These are phyloP conservation scores for Samia ricini DNA, from an alignment of 1,140 invertebrate species.

Conservation along the genomic window DNA sequence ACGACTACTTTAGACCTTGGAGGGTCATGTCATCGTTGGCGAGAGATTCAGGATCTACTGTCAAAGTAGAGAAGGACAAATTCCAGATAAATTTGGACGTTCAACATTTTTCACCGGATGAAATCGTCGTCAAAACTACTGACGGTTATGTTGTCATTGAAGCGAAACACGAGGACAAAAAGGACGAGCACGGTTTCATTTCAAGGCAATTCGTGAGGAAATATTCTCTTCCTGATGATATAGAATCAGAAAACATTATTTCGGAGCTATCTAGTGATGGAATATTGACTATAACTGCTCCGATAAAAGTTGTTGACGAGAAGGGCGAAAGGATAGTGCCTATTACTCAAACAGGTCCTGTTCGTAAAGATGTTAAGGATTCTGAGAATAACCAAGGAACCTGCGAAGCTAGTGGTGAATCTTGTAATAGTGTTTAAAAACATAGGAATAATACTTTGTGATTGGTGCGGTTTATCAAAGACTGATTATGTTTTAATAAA, in stretches of 20 bases:
- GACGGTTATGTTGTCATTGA: slow-evolving; percentile 83
- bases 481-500: slow-evolving; percentile 9
- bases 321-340: slow-evolving; percentile 68
- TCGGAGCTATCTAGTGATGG: slow-evolving; percentile 87
- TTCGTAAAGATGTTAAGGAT: slow-evolving; percentile 45
- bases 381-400: slow-evolving; percentile 19
- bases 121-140: slow-evolving; percentile 86
- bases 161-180: slow-evolving; percentile 84
- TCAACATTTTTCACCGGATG: slow-evolving; percentile 80
- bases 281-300: slow-evolving; percentile 83
- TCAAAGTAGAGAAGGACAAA: slow-evolving; percentile 71
- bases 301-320: slow-evolving; percentile 74
- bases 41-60: slow-evolving; percentile 49
- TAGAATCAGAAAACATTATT: slow-evolving; percentile 81
- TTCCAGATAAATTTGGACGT: slow-evolving; percentile 63
- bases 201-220: slow-evolving; percentile 84
- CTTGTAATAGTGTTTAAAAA: slow-evolving; percentile 9
- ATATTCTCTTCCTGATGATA: slow-evolving; percentile 81
- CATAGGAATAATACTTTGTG: background rate
- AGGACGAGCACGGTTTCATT: slow-evolving; percentile 80
- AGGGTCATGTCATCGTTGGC: slow-evolving; percentile 82
- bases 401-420: slow-evolving; percentile 18
- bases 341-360: slow-evolving; percentile 58
- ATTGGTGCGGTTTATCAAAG: background rate
- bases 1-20: slow-evolving; percentile 78